A percentile compares a stretch with the other conserved stretches of the same genome.
phyloP scores from a whole-genome alignment of 2,888 invertebrate genomes.

The Phymatocera aterrima region DNA sequence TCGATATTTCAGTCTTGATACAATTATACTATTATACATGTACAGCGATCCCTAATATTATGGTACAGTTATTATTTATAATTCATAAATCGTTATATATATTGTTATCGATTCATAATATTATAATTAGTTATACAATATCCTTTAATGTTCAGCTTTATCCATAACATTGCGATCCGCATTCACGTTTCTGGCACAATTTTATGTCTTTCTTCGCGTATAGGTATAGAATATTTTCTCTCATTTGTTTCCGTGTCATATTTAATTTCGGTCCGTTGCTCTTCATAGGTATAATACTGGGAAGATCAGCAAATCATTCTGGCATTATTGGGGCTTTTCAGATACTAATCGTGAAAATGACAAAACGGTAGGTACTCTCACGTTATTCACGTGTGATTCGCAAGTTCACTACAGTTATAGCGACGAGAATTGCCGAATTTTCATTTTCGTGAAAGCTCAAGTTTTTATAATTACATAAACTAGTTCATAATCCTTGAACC shows the following conservation, averaged over 20 bases:
- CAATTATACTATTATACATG: constrained; percentile 64
- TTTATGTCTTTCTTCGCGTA: too few relatives aligned
- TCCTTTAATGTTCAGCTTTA: constrained; percentile 3
- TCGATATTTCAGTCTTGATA: constrained; percentile 71
- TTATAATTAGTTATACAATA: constrained; percentile 7
- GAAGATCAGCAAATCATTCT: too few relatives aligned
- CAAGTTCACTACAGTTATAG: too few relatives aligned
- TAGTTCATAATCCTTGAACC: too few relatives aligned
- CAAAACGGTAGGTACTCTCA: too few relatives aligned
- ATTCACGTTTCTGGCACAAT: constrained; percentile 30
- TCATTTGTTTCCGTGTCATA: not conserved
- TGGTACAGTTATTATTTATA: constrained; percentile 46
- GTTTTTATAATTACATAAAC: not conserved
- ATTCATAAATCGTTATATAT: constrained; percentile 32
- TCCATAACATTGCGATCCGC: not conserved
- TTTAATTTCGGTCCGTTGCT: not conserved
- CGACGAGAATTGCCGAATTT: too few relatives aligned
- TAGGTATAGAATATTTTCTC: too few relatives aligned
- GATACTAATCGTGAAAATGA: too few relatives aligned
- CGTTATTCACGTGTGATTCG: too few relatives aligned
- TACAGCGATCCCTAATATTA: constrained; percentile 58
- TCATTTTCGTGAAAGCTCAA: not conserved
- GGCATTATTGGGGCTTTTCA: too few relatives aligned
- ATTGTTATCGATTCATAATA: constrained; percentile 22
- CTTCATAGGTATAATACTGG: too few relatives aligned